Evolutionary conservation across 2,888 invertebrate species (phyloP), one percentile per base, ranked within the genome.

Genomic region (Tillus elongatus): DNA sequence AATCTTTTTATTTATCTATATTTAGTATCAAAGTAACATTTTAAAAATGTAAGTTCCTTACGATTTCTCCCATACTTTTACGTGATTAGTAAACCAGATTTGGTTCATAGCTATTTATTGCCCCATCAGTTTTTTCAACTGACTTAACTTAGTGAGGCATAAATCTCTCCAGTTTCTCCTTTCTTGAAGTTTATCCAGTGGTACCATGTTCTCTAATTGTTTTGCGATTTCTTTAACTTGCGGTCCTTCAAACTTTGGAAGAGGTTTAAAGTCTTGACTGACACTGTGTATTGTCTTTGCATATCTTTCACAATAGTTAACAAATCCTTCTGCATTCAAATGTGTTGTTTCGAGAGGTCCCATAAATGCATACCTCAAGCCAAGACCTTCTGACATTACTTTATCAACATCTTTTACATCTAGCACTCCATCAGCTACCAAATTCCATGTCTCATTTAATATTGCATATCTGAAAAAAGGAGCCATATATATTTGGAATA

Each of bases 321-420:
- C 63, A 64, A 78, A 75, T 4, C 92, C 92, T 66, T 90, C 87
- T 8, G 95, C 93, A 62, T 97, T 97, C 41, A 96, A 72, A 66
- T 93, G 93, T 0, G 89, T 87, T 0, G 92, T 91, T 70, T 95
- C 93, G 44, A 95, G 68, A 0, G 92, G 85, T 2, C 97, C 97
- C 41, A 95, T 73, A 68, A 96, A 96, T 4, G 95, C 95, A 60
- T 96, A 97, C 33, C 96, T 75, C 76, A 89, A 85, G 8, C 95
- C 96, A 26, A 97, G 74, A 6, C 96, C 96, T 59, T 90, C 87
- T 1, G 86, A 86, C 77, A 95, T 93, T 1, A 95, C 91, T 52
- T 82, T 83, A 57, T 97, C 96, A 2, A 93, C 73, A 58, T 96
- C 96, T 51, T 82, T 77, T 0, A 87, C 90, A 56, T 78, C 76